These are phyloP conservation scores for Numida meleagris DNA, from an alignment of 2,113 vertebrate species.

Conservation along the genomic window DNA sequence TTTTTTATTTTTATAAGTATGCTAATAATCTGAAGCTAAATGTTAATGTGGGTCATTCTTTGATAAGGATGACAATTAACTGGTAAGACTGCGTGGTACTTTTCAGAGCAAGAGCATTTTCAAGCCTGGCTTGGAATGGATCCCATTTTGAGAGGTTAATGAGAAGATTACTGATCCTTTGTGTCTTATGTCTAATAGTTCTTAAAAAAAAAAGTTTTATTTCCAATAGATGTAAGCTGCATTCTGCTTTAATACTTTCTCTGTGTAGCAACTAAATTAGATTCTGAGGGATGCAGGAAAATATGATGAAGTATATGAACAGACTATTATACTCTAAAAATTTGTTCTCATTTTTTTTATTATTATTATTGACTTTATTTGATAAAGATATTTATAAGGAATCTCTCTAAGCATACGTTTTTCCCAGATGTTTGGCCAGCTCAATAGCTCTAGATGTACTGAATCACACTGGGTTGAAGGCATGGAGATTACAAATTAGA, in stretches of 20 bases:
- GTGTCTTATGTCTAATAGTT: constrained; percentile 74
- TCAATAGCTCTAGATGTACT: not conserved
- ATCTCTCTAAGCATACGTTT: constrained; percentile 37
- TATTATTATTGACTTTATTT: constrained; percentile 53
- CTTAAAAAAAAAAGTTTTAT: constrained; percentile 53
- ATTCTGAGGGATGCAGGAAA: constrained; percentile 30
- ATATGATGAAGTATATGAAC: constrained; percentile 50
- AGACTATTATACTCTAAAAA: constrained; percentile 43
- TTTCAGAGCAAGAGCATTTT: constrained; percentile 79
- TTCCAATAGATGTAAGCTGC: constrained; percentile 64
- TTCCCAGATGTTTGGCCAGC: constrained; percentile 52
- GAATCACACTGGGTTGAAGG: constrained; percentile 12
- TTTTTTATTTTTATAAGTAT: constrained; percentile 78
- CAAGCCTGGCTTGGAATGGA: constrained; percentile 73
- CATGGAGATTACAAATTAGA: constrained; percentile 46
- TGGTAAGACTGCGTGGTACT: constrained; percentile 69
- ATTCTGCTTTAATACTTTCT: constrained; percentile 59
- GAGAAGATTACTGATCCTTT: constrained; percentile 80
- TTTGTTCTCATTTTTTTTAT: constrained; percentile 1
- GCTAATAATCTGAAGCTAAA: constrained; percentile 78
- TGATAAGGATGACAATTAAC: constrained; percentile 85
- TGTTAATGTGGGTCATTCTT: constrained; percentile 84
- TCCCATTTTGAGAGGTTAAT: constrained; percentile 84
- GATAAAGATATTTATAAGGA: constrained; percentile 22
- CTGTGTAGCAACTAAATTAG: constrained; percentile 52